phyloP scores from a whole-genome alignment of 2,888 invertebrate genomes.

The Drosophila heteroneura region DNA sequence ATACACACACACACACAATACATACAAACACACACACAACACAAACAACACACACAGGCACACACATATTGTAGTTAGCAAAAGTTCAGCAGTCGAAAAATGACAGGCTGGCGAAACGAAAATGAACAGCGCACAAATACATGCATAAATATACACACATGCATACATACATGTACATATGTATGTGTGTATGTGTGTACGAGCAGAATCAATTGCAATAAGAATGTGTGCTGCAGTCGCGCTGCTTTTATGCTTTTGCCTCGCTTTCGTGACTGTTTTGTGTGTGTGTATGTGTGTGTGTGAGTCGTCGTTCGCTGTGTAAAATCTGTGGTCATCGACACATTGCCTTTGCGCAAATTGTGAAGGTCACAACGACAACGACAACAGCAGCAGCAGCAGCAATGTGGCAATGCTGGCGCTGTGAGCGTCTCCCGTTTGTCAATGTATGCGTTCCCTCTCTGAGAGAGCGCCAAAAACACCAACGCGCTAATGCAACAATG shows the following conservation, averaged over 20 bases:
- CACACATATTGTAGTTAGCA: conserved; percentile 15
- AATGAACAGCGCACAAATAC: conserved; percentile 32
- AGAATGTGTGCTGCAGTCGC: conserved; percentile 74
- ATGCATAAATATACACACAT: neutral
- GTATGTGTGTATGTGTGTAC: neutral
- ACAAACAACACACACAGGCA: conserved; percentile 4
- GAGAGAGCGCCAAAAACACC: conserved; percentile 32
- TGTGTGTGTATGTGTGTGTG: conserved; percentile 39
- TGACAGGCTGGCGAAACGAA: conserved; percentile 51
- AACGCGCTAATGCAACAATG: conserved; percentile 66
- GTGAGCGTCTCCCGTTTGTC: conserved; percentile 36
- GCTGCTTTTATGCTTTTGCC: conserved; percentile 68
- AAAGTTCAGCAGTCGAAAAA: conserved; percentile 51
- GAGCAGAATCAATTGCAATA: conserved; percentile 76
- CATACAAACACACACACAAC: conserved; percentile 1
- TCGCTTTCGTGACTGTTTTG: conserved; percentile 31
- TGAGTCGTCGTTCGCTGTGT: conserved; percentile 59
- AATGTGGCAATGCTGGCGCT: conserved; percentile 70
- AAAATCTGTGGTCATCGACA: conserved; percentile 86
- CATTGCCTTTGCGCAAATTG: conserved; percentile 86
- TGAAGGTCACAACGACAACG: conserved; percentile 86
- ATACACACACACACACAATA: conserved; percentile 1
- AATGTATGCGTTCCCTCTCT: conserved; percentile 21
- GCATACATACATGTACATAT: neutral
- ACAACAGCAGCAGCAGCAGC: conserved; percentile 47